phyloP scores from a whole-genome alignment of 2,797 vertebrate genomes.

The Novumbra hubbsi region DNA sequence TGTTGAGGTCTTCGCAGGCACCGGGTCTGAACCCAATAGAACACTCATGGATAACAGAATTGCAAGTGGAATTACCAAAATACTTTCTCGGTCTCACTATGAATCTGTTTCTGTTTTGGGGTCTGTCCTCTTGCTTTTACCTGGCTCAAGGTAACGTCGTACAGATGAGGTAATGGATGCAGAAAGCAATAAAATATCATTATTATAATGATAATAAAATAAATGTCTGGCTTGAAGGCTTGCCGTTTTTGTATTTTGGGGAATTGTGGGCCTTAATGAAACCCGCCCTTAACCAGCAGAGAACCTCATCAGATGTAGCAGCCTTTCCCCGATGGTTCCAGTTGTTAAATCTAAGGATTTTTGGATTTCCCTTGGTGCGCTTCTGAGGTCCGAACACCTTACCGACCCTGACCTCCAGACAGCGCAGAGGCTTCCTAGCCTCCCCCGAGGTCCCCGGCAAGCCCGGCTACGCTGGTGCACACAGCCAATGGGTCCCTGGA shows the following conservation, averaged over 20 bases:
- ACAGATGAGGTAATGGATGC: neutral
- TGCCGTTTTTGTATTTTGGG: neutral
- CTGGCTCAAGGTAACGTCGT: neutral
- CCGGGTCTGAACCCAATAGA: no score
- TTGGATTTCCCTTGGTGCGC: neutral
- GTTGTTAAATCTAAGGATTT: neutral
- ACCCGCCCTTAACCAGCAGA: neutral
- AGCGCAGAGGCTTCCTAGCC: neutral
- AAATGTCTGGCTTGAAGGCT: neutral
- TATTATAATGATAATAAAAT: no score
- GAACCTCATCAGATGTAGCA: neutral
- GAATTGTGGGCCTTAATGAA: neutral
- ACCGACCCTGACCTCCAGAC: neutral
- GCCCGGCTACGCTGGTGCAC: neutral
- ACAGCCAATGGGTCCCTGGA: neutral
- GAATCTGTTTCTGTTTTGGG: conserved; percentile 10
- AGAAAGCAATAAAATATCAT: neutral
- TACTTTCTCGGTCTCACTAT: neutral
- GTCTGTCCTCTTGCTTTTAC: neutral
- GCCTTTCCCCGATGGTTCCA: neutral
- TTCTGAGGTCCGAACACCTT: neutral
- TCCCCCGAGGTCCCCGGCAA: neutral
- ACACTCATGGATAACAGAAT: no score
- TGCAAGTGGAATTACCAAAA: neutral
- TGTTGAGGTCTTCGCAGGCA: no score